phyloP scores from a whole-genome alignment of 1,140 invertebrate species.

The Lepidostoma basale region DNA sequence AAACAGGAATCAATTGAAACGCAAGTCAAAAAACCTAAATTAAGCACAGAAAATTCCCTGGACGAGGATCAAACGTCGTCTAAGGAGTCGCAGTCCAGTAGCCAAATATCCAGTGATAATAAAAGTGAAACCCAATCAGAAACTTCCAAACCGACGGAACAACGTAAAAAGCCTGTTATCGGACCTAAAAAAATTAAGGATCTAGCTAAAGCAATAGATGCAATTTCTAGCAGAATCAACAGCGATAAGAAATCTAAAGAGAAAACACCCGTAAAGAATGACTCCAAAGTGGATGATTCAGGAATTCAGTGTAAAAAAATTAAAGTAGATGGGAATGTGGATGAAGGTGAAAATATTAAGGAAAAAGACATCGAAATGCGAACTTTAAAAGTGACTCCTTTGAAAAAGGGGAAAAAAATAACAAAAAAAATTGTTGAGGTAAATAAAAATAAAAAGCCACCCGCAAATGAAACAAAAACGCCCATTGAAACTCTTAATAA shows the following conservation, averaged over 20 bases:
- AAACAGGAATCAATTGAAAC: slow-evolving; percentile 13
- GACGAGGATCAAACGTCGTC: slow-evolving; percentile 11
- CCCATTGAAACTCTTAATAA: neutral
- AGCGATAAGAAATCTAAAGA: slow-evolving; percentile 32
- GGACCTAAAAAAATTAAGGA: slow-evolving; percentile 20
- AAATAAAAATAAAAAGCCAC: no score
- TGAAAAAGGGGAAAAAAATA: slow-evolving; percentile 7
- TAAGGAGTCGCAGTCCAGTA: neutral
- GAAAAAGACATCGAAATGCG: slow-evolving; percentile 12
- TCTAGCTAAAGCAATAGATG: slow-evolving; percentile 32
- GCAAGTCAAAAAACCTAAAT: slow-evolving; percentile 24
- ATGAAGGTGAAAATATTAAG: neutral
- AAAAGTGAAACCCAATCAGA: neutral
- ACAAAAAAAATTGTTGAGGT: neutral
- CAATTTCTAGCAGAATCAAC: slow-evolving; percentile 32
- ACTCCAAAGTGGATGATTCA: slow-evolving; percentile 7
- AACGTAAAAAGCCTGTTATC: neutral
- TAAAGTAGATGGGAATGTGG: slow-evolving; percentile 16
- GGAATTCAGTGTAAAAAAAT: slow-evolving; percentile 27
- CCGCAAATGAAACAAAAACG: no score
- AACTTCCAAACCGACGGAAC: neutral
- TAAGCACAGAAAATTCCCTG: slow-evolving; percentile 30
- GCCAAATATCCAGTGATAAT: neutral
- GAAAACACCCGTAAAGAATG: slow-evolving; percentile 12
- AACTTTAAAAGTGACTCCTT: neutral